Evolutionary conservation across 2,113 vertebrate genomes (phyloP).

Genomic region (Ictalurus furcatus): DNA sequence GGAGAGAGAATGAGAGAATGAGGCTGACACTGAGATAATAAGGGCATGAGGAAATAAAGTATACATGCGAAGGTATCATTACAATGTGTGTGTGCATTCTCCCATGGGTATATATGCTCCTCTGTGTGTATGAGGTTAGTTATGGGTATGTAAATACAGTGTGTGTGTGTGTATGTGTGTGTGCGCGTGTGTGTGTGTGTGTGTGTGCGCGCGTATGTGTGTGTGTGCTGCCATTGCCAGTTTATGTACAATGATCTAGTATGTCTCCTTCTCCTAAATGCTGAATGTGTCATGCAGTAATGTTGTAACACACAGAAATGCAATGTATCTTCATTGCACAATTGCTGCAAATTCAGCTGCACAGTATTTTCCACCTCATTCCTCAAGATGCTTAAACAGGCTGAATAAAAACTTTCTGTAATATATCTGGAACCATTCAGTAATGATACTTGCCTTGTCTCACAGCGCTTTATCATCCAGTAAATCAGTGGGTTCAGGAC

Average conservation of each 20-base stretch:
- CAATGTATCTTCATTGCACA: not conserved
- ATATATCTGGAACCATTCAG: not conserved
- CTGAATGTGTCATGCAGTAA: not conserved
- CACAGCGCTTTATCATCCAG: not conserved
- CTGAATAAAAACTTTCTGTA: not conserved
- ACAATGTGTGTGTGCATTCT: not conserved
- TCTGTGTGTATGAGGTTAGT: not conserved
- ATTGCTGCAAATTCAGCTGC: not conserved
- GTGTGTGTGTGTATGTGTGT: conserved; percentile 12
- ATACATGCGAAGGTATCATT: conserved; percentile 8
- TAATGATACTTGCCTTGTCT: not conserved
- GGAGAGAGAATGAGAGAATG: not conserved
- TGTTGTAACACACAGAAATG: not conserved
- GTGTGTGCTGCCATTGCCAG: not conserved
- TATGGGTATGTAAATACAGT: not conserved
- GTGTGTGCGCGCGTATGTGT: conserved; percentile 21
- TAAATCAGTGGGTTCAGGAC: not conserved
- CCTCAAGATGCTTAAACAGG: not conserved
- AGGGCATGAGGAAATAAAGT: not conserved
- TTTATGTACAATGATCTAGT: not conserved
- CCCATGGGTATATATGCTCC: not conserved
- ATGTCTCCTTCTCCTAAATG: not conserved
- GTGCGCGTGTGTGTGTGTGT: conserved; percentile 25
- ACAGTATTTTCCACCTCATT: not conserved
- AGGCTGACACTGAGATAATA: not conserved